Conservation (phyloP, 2,888 invertebrate species). For the Drosophila siamana region DNA sequence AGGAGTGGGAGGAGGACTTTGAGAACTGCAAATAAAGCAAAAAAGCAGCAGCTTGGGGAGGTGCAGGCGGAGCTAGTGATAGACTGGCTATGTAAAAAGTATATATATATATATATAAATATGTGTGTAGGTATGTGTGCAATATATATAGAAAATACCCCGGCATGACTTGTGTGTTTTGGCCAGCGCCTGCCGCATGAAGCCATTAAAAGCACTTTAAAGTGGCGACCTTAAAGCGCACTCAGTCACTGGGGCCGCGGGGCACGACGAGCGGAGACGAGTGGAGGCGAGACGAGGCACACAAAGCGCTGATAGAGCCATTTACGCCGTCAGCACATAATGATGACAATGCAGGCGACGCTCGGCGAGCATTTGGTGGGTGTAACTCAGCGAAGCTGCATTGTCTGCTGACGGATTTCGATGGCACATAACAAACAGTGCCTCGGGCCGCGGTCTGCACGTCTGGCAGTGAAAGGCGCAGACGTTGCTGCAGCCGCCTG, state of each 20-base stretch:
- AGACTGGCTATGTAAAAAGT: slow-evolving; percentile 53
- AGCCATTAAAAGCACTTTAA: slow-evolving; percentile 78
- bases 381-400: slow-evolving; percentile 48
- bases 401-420: slow-evolving; percentile 74
- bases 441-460: slow-evolving; percentile 60
- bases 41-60: not conserved
- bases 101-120: slow-evolving; percentile 18
- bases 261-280: no score
- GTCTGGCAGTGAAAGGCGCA: slow-evolving; percentile 68
- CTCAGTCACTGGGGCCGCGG: slow-evolving; percentile 23
- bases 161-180: slow-evolving; percentile 65
- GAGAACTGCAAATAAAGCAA: slow-evolving; percentile 77
- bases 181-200: slow-evolving; percentile 50
- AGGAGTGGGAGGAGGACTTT: not conserved
- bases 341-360: slow-evolving; percentile 72
- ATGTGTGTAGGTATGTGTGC: no score
- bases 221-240: slow-evolving; percentile 60
- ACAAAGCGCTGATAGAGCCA: slow-evolving; percentile 79
- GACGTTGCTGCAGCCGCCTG: slow-evolving; percentile 70
- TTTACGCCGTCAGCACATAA: slow-evolving; percentile 80
- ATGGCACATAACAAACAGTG: slow-evolving; percentile 75
- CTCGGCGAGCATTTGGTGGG: no score
- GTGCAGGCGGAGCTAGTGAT: slow-evolving; percentile 55
- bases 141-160: slow-evolving; percentile 28
- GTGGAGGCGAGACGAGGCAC: slow-evolving; percentile 34